Conservation (phyloP, 2,797 vertebrate genomes). For the Peromyscus aztecus region DNA sequence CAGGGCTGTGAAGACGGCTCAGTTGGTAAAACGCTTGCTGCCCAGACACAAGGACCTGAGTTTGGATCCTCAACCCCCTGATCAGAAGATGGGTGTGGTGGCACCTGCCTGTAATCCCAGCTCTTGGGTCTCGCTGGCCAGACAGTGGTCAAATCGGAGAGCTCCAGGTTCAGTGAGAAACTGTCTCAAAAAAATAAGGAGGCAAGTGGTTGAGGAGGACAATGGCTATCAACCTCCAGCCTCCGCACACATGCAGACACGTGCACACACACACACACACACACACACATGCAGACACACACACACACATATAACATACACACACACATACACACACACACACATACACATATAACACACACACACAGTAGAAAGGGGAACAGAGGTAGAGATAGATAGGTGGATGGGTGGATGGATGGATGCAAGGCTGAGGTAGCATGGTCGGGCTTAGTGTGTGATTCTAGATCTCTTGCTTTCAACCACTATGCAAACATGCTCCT, state of each 20-base stretch:
- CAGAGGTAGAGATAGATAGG: background rate
- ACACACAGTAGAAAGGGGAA: background rate
- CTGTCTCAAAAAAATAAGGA: background rate
- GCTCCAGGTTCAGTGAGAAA: background rate
- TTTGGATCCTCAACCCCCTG: background rate
- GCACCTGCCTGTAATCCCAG: background rate
- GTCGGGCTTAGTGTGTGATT: slow-evolving; percentile 1
- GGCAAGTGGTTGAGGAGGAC: background rate
- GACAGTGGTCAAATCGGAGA: background rate
- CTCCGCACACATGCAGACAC: background rate
- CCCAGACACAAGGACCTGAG: background rate
- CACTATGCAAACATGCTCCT: background rate
- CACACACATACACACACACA: background rate
- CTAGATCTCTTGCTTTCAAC: slow-evolving; percentile 31
- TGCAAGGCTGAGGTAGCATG: background rate
- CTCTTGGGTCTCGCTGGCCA: background rate
- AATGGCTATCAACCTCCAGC: background rate
- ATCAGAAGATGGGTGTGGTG: background rate
- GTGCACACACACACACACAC: background rate
- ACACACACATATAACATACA: background rate
- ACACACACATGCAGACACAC: background rate
- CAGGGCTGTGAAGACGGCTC: background rate
- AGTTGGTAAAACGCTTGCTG: background rate
- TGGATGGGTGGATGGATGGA: background rate
- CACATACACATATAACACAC: background rate